Evolutionary conservation across 2,797 vertebrate species (phyloP).

Genomic region (Aeoliscus strigatus): DNA sequence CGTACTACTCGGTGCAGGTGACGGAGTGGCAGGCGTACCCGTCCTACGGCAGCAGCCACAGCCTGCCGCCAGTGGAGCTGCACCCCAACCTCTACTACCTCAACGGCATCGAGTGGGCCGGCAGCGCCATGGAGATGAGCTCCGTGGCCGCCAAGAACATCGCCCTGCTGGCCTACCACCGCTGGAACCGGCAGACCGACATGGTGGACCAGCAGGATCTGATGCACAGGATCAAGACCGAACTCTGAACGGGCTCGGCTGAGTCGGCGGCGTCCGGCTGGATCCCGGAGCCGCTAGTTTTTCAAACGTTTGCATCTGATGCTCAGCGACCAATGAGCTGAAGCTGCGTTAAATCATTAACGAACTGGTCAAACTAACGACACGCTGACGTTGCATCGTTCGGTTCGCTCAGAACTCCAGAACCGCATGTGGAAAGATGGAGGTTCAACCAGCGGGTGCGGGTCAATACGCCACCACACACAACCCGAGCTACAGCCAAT

Average conservation of each 20-base stretch:
- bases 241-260: slow-evolving; percentile 76
- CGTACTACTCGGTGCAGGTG: slow-evolving; percentile 95
- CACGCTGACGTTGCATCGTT: too few species aligned
- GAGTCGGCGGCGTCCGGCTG: too few species aligned
- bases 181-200: slow-evolving; percentile 89
- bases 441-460: too few species aligned
- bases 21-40: slow-evolving; percentile 89
- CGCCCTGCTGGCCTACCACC: slow-evolving; percentile 90
- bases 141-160: slow-evolving; percentile 94
- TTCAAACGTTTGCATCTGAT: too few species aligned
- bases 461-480: too few species aligned
- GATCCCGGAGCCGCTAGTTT: too few species aligned
- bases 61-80: slow-evolving; percentile 82
- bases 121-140: slow-evolving; percentile 94
- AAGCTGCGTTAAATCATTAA: too few species aligned
- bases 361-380: too few species aligned
- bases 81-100: slow-evolving; percentile 92
- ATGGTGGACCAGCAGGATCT: slow-evolving; percentile 96
- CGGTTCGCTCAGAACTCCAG: too few species aligned
- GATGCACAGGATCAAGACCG: slow-evolving; percentile 96
- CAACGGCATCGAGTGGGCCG: slow-evolving; percentile 89
- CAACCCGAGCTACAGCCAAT: too few species aligned
- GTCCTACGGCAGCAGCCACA: slow-evolving; percentile 74
- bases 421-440: too few species aligned
- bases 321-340: too few species aligned